These are phyloP conservation scores for Mimachlamys varia DNA, from an alignment of 2,888 invertebrate genomes.

Conservation along the genomic window DNA sequence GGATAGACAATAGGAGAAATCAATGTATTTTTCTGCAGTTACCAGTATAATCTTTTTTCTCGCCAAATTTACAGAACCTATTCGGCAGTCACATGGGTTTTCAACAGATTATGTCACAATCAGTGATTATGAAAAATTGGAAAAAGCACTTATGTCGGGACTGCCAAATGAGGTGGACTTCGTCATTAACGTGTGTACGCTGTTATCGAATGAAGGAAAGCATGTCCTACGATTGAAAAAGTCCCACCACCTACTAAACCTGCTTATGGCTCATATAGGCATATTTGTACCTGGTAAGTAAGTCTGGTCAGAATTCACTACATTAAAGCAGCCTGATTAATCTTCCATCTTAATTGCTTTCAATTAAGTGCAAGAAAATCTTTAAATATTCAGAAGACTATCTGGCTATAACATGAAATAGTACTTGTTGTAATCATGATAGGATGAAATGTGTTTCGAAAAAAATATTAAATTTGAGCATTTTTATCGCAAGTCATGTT, in stretches of 20 bases:
- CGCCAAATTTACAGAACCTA: constrained; percentile 67
- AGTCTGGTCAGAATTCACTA: not conserved
- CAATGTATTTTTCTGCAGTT: too few relatives aligned
- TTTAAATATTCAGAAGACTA: too few relatives aligned
- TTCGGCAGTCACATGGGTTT: constrained; percentile 86
- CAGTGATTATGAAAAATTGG: constrained; percentile 91
- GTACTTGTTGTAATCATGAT: too few relatives aligned
- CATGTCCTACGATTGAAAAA: constrained; percentile 93
- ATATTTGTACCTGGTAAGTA: constrained; percentile 92
- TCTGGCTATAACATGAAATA: too few relatives aligned
- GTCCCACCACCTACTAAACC: constrained; percentile 93
- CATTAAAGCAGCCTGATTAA: too few relatives aligned
- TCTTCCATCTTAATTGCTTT: too few relatives aligned
- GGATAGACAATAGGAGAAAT: too few relatives aligned
- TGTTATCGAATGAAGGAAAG: constrained; percentile 96
- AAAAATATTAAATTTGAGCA: too few relatives aligned
- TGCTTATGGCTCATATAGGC: constrained; percentile 96
- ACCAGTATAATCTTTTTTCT: not conserved
- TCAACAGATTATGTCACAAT: constrained; percentile 85
- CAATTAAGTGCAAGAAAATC: too few relatives aligned
- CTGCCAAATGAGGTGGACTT: constrained; percentile 99
- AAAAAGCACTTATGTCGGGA: constrained; percentile 96
- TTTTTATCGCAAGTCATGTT: too few relatives aligned
- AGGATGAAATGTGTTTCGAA: too few relatives aligned
- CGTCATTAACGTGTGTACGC: constrained; percentile 97